phyloP scores from a whole-genome alignment of 2,113 vertebrate species.

The Leptosomus discolor region DNA sequence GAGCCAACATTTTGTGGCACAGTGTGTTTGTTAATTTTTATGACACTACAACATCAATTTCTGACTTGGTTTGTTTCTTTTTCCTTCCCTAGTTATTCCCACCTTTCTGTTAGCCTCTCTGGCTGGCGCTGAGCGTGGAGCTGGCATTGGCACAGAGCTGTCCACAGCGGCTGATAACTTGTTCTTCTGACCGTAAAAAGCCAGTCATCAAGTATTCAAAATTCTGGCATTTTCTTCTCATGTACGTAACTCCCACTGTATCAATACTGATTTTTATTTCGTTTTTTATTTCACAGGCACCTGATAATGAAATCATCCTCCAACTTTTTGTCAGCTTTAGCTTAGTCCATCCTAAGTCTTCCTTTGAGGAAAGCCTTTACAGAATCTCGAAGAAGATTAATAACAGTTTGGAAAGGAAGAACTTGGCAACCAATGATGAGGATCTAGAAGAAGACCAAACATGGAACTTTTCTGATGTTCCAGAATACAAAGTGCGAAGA shows the following conservation, averaged over 20 bases:
- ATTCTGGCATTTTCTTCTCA: not conserved
- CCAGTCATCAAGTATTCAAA: not conserved
- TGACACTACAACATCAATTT: not conserved
- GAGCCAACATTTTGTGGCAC: not conserved
- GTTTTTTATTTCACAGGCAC: not conserved
- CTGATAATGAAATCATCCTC: not conserved
- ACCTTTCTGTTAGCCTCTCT: not conserved
- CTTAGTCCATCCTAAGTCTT: not conserved
- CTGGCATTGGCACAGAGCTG: not conserved
- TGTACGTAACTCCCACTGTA: fast-evolving
- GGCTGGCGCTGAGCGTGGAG: not conserved
- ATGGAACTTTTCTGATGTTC: not conserved
- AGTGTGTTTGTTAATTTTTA: not conserved
- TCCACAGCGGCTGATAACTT: not conserved
- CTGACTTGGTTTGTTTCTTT: not conserved
- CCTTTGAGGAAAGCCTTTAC: not conserved
- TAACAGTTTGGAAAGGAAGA: not conserved
- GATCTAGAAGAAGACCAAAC: not conserved
- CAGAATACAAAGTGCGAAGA: not conserved
- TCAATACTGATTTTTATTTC: not conserved
- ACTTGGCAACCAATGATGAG: not conserved
- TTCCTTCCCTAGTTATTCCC: not conserved
- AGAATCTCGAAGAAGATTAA: not conserved
- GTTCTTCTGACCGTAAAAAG: not conserved
- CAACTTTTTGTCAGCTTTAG: not conserved